Evolutionary conservation across 2,888 invertebrate species (phyloP).

Genomic region (Oconnorella tubifera): DNA sequence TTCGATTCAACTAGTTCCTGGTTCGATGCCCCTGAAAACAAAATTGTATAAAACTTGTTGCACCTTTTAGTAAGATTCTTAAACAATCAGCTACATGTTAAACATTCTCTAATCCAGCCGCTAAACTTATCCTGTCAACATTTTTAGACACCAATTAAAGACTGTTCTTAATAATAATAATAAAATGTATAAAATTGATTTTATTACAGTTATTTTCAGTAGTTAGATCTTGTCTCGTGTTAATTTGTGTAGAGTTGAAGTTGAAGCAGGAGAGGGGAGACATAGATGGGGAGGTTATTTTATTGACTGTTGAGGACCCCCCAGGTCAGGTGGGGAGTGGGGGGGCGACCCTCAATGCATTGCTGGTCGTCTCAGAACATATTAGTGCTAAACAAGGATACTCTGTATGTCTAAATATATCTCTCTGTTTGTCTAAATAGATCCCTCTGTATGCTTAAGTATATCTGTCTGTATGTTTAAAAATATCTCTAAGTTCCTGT

Average conservation of each 20-base stretch:
- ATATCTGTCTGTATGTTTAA: not conserved
- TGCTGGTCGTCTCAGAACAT: conserved; percentile 58
- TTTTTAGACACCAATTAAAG: too few species aligned
- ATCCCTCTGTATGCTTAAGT: not conserved
- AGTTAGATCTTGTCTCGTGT: too few species aligned
- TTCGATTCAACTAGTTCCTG: too few species aligned
- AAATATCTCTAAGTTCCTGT: not conserved
- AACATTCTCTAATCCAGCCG: too few species aligned
- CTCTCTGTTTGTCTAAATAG: not conserved
- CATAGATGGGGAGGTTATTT: conserved; percentile 44
- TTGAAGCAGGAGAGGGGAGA: conserved; percentile 47
- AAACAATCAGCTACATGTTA: too few species aligned
- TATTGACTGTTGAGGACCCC: conserved; percentile 59
- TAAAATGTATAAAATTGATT: too few species aligned
- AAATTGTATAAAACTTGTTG: too few species aligned
- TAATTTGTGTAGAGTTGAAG: conserved; percentile 46
- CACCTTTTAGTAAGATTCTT: too few species aligned
- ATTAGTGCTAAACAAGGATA: conserved; percentile 56
- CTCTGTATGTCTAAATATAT: conserved; percentile 54
- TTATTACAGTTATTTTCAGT: too few species aligned
- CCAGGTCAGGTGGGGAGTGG: conserved; percentile 58
- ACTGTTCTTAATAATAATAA: too few species aligned
- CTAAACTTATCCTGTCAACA: too few species aligned
- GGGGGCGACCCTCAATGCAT: conserved; percentile 60
- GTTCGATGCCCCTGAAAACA: too few species aligned